These are phyloP conservation scores for Macrotrachela quadricornifera DNA, from an alignment of 1,140 invertebrate genomes.

Conservation along the genomic window DNA sequence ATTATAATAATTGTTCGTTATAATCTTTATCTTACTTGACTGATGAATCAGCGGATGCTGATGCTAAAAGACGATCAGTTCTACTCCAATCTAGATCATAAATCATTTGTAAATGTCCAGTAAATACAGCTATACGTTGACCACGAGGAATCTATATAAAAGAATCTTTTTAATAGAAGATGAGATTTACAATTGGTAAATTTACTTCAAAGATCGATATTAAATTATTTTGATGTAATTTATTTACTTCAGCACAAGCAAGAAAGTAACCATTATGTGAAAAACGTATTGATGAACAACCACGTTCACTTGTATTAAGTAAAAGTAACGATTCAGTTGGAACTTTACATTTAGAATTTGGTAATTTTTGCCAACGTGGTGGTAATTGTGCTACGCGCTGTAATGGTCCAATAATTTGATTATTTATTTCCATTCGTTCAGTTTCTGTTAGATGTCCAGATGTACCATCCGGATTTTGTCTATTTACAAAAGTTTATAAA, in stretches of 20 bases:
- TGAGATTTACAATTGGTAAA: not conserved
- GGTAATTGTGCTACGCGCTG: too few species aligned
- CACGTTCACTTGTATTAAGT: conserved; percentile 23
- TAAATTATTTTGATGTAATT: not conserved
- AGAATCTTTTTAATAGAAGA: too few species aligned
- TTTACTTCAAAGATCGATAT: not conserved
- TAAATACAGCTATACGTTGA: conserved; percentile 15
- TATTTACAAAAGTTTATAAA: too few species aligned
- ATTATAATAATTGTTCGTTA: too few species aligned
- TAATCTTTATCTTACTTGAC: conserved; percentile 15
- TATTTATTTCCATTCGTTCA: too few species aligned
- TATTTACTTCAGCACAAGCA: not conserved
- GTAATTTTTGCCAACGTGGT: too few species aligned
- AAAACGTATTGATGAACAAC: conserved; percentile 32
- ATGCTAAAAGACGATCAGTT: conserved; percentile 35
- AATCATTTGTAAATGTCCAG: conserved; percentile 39
- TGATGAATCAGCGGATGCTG: conserved; percentile 43
- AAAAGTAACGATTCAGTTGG: conserved; percentile 35
- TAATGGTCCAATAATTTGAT: too few species aligned
- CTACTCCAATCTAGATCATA: conserved; percentile 41
- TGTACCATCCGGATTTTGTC: too few species aligned
- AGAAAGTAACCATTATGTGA: conserved; percentile 31
- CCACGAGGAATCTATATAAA: conserved; percentile 22
- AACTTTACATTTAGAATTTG: conserved; percentile 31
- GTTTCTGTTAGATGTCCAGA: too few species aligned